Conservation (phyloP, 2,888 invertebrate genomes). For the Hypercompe scribonia region DNA sequence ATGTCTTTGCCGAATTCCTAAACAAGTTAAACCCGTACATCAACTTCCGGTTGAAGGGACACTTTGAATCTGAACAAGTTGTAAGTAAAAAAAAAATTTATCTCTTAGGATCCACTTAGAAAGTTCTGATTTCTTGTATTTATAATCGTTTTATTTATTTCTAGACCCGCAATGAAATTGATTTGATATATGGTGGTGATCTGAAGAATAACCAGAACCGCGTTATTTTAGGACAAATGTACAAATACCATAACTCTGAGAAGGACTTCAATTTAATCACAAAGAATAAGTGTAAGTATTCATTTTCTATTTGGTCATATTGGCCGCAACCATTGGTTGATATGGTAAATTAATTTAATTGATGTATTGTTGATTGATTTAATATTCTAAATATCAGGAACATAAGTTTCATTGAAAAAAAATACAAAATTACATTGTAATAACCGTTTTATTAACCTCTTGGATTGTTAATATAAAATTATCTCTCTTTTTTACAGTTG, state of each 20-base stretch:
- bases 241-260: slow-evolving; percentile 70
- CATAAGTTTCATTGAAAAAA: not conserved
- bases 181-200: slow-evolving; percentile 88
- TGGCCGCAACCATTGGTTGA: not conserved
- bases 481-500: slow-evolving; percentile 66
- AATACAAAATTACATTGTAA: not conserved
- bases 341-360: not conserved
- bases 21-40: slow-evolving; percentile 87
- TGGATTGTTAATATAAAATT: not conserved
- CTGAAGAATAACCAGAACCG: slow-evolving; percentile 84
- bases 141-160: slow-evolving; percentile 15
- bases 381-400: not conserved
- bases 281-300: slow-evolving; percentile 80
- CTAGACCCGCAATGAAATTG: slow-evolving; percentile 80
- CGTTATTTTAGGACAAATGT: slow-evolving; percentile 79
- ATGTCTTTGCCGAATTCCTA: slow-evolving; percentile 82
- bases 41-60: slow-evolving; percentile 88
- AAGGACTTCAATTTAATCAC: slow-evolving; percentile 81
- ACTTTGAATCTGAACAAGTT: slow-evolving; percentile 73
- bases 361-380: not conserved
- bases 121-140: not conserved
- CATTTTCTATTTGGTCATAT: not conserved
- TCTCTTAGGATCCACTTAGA: not conserved
- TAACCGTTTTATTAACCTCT: too few species aligned
- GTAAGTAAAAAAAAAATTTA: slow-evolving; percentile 63